Base-by-base conservation (phyloP, 2,888 invertebrate genomes). In the Meloe dianella region DNA sequence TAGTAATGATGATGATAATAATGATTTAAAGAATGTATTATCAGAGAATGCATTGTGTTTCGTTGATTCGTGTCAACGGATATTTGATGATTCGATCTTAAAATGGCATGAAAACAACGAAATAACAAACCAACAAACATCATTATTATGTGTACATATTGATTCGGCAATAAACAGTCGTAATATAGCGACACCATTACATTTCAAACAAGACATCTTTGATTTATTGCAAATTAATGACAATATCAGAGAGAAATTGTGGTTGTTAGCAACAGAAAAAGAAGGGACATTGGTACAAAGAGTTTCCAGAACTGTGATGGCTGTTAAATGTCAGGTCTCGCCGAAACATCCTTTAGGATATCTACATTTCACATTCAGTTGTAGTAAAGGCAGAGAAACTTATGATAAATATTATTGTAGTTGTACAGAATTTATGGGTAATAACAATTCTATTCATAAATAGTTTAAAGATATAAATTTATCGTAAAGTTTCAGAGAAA, bases 281-380 rank as follows among this genome's bases (percentile, higher is more conserved):
- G 86, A 88, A 5, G 86, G 86, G 7, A 89, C 90, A 0, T 80
- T 91, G 20, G 91, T 92, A 4, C 91, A 92, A 80, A 84, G 90
- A 72, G 89, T 92, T 29, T 90, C 91, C 0, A 90, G 89, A 78
- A 88, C 87, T 76, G 88, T 90, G 38, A 89, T 92, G 89, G 91
- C 89, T 59, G 90, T 91, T 1, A 90, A 89, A 78, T 91, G 91
- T 78, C 88, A 89, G 80, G 86, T 87, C 9, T 88, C 87, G 61
- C 85, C 87, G 0, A 89, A 89, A 71, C 89, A 91, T 78, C 91
- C 91, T 0, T 84, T 91, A 24, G 91, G 91, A 10, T 91, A 90
- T 79, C 83, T 92, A 38, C 91, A 92, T 80, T 89, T 90, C 78
- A 87, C 87, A 73, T 89, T 90, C 77, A 86, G 86, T 76, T 83